These are phyloP conservation scores for Drosophila bipectinata DNA, from an alignment of 1,140 invertebrate genomes.

Conservation along the genomic window DNA sequence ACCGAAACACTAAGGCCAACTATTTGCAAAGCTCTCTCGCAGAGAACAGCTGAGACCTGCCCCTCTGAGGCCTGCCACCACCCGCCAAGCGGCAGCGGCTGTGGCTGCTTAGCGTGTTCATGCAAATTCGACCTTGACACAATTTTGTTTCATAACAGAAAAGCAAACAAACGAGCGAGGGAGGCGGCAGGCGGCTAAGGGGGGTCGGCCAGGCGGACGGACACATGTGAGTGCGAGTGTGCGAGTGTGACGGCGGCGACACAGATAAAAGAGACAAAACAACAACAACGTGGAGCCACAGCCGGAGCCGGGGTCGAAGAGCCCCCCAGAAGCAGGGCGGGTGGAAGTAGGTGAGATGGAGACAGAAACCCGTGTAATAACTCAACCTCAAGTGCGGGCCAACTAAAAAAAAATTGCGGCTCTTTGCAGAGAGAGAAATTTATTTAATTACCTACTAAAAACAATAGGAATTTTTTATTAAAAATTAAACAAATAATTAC, in stretches of 20 bases:
- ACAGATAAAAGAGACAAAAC: constrained; percentile 33
- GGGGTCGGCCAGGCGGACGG: constrained; percentile 1
- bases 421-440: constrained; percentile 32
- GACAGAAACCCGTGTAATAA: constrained; percentile 70
- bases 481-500: too few relatives aligned
- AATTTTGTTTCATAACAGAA: constrained; percentile 79
- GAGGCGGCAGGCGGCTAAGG: constrained; percentile 29
- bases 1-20: constrained; percentile 16
- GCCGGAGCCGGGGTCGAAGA: neutral
- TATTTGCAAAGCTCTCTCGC: constrained; percentile 55
- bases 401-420: constrained; percentile 49
- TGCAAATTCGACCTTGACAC: constrained; percentile 81
- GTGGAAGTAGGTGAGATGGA: constrained; percentile 38
- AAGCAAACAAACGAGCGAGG: constrained; percentile 75
- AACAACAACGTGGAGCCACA: constrained; percentile 2
- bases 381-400: constrained; percentile 71
- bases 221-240: constrained; percentile 31
- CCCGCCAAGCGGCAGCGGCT: neutral
- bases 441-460: neutral
- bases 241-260: constrained; percentile 52
- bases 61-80: neutral
- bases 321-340: neutral
- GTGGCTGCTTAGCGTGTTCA: constrained; percentile 72
- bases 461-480: neutral
- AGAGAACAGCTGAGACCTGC: constrained; percentile 48